Evolutionary conservation across 2,797 vertebrate genomes (phyloP).

Genomic region (Centroberyx gerrardi): DNA sequence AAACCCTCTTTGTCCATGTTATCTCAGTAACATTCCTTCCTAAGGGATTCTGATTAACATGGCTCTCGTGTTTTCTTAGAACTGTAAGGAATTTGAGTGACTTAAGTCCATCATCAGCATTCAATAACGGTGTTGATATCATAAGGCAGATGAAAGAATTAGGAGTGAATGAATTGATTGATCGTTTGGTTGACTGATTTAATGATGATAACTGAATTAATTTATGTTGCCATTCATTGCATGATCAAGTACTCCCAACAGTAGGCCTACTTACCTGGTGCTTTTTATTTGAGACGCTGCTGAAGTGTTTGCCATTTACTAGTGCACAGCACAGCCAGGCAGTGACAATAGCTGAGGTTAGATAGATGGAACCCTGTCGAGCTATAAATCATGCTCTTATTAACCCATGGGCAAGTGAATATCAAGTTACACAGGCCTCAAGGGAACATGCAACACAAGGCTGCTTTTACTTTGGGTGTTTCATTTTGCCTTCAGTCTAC

Average conservation of each 20-base stretch:
- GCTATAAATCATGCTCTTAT: slow-evolving; percentile 75
- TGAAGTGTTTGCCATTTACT: slow-evolving; percentile 46
- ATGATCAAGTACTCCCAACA: not conserved
- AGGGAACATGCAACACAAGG: slow-evolving; percentile 50
- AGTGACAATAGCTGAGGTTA: slow-evolving; percentile 47
- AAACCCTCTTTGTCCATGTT: not conserved
- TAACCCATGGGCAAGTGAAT: slow-evolving; percentile 68
- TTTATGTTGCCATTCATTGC: not conserved
- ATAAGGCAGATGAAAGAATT: not conserved
- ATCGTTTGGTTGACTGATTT: slow-evolving; percentile 17
- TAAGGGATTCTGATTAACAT: not conserved
- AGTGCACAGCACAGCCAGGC: slow-evolving; percentile 33
- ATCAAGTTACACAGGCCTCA: slow-evolving; percentile 57
- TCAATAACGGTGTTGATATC: not conserved
- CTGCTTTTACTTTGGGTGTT: slow-evolving; percentile 37
- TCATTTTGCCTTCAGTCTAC: slow-evolving; percentile 36
- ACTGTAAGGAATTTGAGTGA: too few relatives aligned
- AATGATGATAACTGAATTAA: slow-evolving; percentile 7
- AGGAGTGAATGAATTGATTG: not conserved
- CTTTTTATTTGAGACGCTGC: slow-evolving; percentile 23
- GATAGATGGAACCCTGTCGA: slow-evolving; percentile 60
- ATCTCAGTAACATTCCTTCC: not conserved
- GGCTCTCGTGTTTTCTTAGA: not conserved
- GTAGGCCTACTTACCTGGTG: not conserved
- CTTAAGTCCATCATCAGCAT: not conserved